Base-by-base conservation (phyloP, 2,113 vertebrate species). In the Chaetops frenatus region DNA sequence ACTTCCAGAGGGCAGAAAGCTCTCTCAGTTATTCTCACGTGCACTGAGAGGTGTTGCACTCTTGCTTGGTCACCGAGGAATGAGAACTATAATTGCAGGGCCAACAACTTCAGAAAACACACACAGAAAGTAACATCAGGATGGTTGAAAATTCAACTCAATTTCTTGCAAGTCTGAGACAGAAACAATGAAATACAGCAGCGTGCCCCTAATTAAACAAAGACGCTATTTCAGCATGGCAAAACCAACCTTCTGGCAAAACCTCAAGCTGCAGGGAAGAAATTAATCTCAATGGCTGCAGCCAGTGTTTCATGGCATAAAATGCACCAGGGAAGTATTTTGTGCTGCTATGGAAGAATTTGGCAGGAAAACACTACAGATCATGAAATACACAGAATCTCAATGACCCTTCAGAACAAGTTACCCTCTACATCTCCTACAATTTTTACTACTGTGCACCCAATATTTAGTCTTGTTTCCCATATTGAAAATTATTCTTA, bases 151-250 rank as follows among this genome's bases (percentile, higher is more conserved):
- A 88, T 25, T 57, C 27, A 89, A 58, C 67, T 56, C 82, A 18
- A 56, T 66, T 73, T 84, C 54, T 40, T 16, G 44, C 19, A 44
- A n/a, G 19, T 11, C n/a, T 77, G 54, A 79, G 35, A 28, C 29
- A 58, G 64, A 88, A 87, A 85, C 80, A 97, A 70, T 54, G 94
- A 92, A 50, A 95, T 93, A 77, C 40, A 74, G 78, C n/a, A 81
- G 67, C 67, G 79, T 85, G 87, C 93, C 88, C 92, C 79, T 40
- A 70, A 92, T 95, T 96, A 94, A n/a, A n/a, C n/a, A n/a, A 73
- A 91, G 69, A 58, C 47, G 64, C 60, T 79, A 47, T 44, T 88
- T 81, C 83, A 78, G 85, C 74, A 31, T 2, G 81, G 86, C 73
- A 86, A 73, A 95, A 94, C 66, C 57, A 90, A n/a, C 67, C 82